These are phyloP conservation scores for Aethes cnicana DNA, from an alignment of 2,888 invertebrate genomes.

Conservation along the genomic window DNA sequence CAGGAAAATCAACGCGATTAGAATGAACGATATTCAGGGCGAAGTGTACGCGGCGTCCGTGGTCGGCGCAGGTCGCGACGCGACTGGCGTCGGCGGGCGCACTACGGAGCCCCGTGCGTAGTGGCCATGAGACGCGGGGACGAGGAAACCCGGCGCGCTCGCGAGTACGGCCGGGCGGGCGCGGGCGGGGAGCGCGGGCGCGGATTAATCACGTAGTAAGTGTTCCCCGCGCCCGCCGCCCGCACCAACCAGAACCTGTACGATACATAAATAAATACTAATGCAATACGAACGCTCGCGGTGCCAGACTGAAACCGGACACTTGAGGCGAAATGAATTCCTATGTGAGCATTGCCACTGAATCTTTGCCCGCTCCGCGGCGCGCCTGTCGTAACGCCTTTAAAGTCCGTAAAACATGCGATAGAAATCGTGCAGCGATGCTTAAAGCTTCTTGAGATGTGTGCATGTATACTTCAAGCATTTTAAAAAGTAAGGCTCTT, in stretches of 20 bases:
- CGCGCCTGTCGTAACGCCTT: constrained; percentile 38
- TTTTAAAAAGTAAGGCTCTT: too few species aligned
- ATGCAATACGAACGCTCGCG: constrained; percentile 65
- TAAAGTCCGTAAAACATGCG: constrained; percentile 22
- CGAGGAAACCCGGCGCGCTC: constrained; percentile 82
- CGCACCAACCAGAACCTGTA: constrained; percentile 69
- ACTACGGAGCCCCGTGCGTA: constrained; percentile 73
- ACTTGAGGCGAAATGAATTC: constrained; percentile 76
- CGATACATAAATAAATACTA: constrained; percentile 79
- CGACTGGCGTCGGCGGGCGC: constrained; percentile 68
- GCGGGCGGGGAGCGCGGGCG: constrained; percentile 48
- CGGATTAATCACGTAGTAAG: constrained; percentile 82
- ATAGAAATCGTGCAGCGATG: constrained; percentile 10
- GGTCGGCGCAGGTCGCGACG: constrained; percentile 77
- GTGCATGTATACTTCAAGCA: too few species aligned
- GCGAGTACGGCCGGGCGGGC: constrained; percentile 71
- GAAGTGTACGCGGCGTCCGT: constrained; percentile 53
- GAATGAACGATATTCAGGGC: constrained; percentile 70
- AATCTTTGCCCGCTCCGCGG: constrained; percentile 46
- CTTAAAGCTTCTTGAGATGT: constrained; percentile 14
- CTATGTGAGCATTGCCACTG: constrained; percentile 73
- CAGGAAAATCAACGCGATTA: constrained; percentile 77
- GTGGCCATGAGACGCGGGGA: constrained; percentile 82
- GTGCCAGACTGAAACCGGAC: constrained; percentile 81
- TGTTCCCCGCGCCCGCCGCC: constrained; percentile 65